These are phyloP conservation scores for Leptestheria dahalacensis DNA, from an alignment of 1,140 invertebrate genomes.

Conservation along the genomic window DNA sequence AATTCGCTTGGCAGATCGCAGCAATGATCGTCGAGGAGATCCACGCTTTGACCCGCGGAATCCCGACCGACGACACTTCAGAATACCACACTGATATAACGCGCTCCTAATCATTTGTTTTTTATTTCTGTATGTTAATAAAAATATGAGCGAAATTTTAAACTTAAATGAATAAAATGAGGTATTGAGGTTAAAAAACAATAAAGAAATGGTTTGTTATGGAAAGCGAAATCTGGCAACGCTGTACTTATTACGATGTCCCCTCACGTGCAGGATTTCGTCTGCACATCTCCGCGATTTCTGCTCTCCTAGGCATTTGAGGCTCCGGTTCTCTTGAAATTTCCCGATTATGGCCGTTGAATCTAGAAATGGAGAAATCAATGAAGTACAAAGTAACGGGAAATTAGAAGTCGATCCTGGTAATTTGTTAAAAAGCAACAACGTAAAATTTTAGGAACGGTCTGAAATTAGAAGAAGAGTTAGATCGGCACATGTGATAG, in stretches of 20 bases:
- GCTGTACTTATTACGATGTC: background rate
- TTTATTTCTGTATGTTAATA: too few species aligned
- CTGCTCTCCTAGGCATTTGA: background rate
- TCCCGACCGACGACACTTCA: background rate
- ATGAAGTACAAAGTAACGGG: background rate
- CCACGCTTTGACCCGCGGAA: slow-evolving; percentile 58
- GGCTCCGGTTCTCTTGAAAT: slow-evolving; percentile 1
- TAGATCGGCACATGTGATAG: too few species aligned
- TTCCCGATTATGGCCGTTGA: slow-evolving; percentile 11
- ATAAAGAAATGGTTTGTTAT: background rate
- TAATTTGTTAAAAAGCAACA: too few species aligned
- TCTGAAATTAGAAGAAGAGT: too few species aligned
- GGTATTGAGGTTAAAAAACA: too few species aligned
- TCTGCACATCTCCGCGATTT: background rate
- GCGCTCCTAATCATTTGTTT: too few species aligned
- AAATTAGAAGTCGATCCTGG: background rate
- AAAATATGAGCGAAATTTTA: too few species aligned
- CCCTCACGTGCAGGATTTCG: slow-evolving; percentile 2
- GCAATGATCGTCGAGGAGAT: slow-evolving; percentile 90
- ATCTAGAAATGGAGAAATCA: slow-evolving; percentile 1
- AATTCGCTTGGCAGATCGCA: slow-evolving; percentile 84
- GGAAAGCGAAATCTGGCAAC: slow-evolving; percentile 4
- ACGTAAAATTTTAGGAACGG: too few species aligned
- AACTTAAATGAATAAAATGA: too few species aligned
- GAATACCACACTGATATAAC: too few species aligned